These are phyloP conservation scores for Stenolophus ochropezus DNA, from an alignment of 2,888 invertebrate species.

Conservation along the genomic window DNA sequence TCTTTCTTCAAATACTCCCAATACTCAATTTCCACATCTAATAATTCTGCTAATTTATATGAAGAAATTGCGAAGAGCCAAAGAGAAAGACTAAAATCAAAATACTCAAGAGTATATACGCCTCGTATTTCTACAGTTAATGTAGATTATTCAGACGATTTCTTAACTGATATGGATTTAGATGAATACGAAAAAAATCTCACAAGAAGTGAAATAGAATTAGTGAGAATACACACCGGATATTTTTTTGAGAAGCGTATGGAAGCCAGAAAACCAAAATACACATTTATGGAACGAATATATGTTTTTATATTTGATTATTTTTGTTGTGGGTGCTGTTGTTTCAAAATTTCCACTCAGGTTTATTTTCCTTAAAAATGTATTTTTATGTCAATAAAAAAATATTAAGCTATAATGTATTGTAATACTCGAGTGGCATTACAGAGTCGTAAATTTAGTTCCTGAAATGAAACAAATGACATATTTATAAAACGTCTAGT, in stretches of 20 bases:
- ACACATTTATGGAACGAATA: background rate
- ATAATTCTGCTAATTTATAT: too few species aligned
- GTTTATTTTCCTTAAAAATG: background rate
- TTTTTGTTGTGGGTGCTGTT: constrained; percentile 9
- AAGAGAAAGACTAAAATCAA: too few species aligned
- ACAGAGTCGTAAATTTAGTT: too few species aligned
- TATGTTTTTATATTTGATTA: background rate
- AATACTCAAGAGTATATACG: too few species aligned
- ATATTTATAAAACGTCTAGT: too few species aligned
- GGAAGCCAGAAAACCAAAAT: background rate
- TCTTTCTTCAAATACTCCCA: too few species aligned
- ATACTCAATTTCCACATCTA: too few species aligned
- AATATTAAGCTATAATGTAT: background rate
- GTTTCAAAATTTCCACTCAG: background rate
- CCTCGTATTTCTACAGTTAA: too few species aligned
- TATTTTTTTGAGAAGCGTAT: background rate
- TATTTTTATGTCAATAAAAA: background rate
- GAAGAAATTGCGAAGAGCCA: too few species aligned
- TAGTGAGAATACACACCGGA: constrained; percentile 10
- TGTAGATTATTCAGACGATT: background rate
- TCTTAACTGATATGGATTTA: background rate
- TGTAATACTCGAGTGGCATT: too few species aligned
- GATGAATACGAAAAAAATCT: constrained; percentile 2
- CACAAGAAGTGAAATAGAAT: constrained; percentile 1
- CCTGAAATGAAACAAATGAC: too few species aligned